Conservation (phyloP, 2,113 vertebrate species). For the Felis chaus region DNA sequence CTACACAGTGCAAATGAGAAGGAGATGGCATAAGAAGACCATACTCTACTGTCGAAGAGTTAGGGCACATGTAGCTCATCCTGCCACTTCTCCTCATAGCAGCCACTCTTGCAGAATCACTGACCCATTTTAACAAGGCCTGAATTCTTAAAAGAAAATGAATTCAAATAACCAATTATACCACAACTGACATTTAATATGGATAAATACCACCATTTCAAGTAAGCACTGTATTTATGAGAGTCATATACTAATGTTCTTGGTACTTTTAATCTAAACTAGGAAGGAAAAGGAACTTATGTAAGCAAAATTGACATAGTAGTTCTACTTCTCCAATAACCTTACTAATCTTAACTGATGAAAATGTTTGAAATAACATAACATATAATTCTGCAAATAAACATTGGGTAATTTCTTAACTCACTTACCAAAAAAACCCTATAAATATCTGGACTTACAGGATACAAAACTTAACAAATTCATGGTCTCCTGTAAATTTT, state of each 20-base stretch:
- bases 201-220: background rate
- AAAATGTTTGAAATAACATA: background rate
- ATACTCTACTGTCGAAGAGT: constrained; percentile 91
- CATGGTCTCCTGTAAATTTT: constrained; percentile 1
- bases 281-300: background rate
- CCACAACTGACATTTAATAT: background rate
- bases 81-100: constrained; percentile 91
- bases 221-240: background rate
- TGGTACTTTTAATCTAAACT: background rate
- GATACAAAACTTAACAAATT: background rate
- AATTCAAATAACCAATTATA: constrained; percentile 43
- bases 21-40: constrained; percentile 99
- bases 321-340: background rate
- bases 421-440: background rate
- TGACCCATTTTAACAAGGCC: constrained; percentile 97
- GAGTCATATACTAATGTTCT: background rate
- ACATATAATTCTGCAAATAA: background rate
- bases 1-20: constrained; percentile 97
- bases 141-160: constrained; percentile 92
- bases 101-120: constrained; percentile 95
- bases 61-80: constrained; percentile 86
- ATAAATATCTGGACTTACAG: background rate
- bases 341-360: background rate
- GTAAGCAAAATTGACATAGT: background rate
- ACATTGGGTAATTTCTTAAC: background rate